These are phyloP conservation scores for Stenoptilia bipunctidactyla DNA, from an alignment of 2,888 invertebrate genomes.

Conservation along the genomic window DNA sequence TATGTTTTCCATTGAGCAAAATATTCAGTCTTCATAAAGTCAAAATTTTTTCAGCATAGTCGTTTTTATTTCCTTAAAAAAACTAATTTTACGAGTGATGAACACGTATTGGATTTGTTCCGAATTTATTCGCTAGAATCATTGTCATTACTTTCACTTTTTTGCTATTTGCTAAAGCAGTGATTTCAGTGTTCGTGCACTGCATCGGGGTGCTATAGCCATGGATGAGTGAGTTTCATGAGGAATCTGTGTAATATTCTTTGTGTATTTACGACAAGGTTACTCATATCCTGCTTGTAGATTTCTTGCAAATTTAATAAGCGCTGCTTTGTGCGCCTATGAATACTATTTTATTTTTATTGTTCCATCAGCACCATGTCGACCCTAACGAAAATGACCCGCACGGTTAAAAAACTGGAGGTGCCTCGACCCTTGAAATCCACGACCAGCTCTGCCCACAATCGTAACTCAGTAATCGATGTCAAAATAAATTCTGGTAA, in stretches of 20 bases:
- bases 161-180: slow-evolving; percentile 52
- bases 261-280: slow-evolving; percentile 49
- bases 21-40: slow-evolving; percentile 56
- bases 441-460: slow-evolving; percentile 68
- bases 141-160: slow-evolving; percentile 72
- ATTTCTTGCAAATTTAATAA: too few relatives aligned
- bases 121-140: slow-evolving; percentile 66
- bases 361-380: slow-evolving; percentile 58
- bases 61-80: slow-evolving; percentile 52
- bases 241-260: slow-evolving; percentile 24
- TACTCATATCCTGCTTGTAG: slow-evolving; percentile 35
- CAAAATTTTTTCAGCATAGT: slow-evolving; percentile 63
- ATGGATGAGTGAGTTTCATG: slow-evolving; percentile 67
- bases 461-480: slow-evolving; percentile 62
- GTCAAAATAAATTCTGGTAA: slow-evolving; percentile 68
- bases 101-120: slow-evolving; percentile 69
- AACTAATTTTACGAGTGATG: slow-evolving; percentile 63
- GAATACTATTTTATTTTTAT: slow-evolving; percentile 16
- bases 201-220: slow-evolving; percentile 45
- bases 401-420: slow-evolving; percentile 80
- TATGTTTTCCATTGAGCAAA: slow-evolving; percentile 63
- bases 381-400: slow-evolving; percentile 75
- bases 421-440: slow-evolving; percentile 80
- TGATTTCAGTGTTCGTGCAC: slow-evolving; percentile 44
- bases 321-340: neutral